phyloP scores from a whole-genome alignment of 2,113 vertebrate genomes.

The Loxodonta africana region DNA sequence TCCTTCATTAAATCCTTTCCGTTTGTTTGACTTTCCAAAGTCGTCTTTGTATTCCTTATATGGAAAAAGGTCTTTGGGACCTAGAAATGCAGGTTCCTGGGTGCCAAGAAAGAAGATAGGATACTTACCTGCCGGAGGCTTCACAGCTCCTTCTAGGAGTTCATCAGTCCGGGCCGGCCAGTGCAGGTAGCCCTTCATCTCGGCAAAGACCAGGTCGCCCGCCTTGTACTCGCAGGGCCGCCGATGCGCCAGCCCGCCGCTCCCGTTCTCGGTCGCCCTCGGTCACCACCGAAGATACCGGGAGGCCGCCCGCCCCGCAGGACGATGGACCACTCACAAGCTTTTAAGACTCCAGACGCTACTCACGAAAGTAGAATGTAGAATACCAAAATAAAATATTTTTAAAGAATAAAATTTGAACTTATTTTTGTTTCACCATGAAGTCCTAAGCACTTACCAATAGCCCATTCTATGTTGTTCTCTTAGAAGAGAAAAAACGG shows the following conservation, averaged over 20 bases:
- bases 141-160: too few species aligned
- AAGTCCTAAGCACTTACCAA: not conserved
- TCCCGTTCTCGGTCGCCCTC: slow-evolving; percentile 49
- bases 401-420: not conserved
- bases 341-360: too few species aligned
- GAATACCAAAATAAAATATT: not conserved
- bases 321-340: slow-evolving; percentile 3
- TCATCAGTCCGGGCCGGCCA: slow-evolving; percentile 92
- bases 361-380: too few species aligned
- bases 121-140: too few species aligned
- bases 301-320: slow-evolving; percentile 65
- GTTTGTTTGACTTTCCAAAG: slow-evolving; percentile 99
- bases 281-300: slow-evolving; percentile 66
- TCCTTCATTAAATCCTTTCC: slow-evolving; percentile 99
- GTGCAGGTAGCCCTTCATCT: slow-evolving; percentile 98
- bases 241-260: slow-evolving; percentile 86
- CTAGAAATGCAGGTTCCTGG: slow-evolving; percentile 91
- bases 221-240: slow-evolving; percentile 97
- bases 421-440: slow-evolving; percentile 12
- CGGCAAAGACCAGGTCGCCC: slow-evolving; percentile 96
- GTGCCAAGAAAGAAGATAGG: too few species aligned
- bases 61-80: slow-evolving; percentile 97
- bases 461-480: not conserved
- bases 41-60: slow-evolving; percentile 99
- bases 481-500: not conserved